Evolutionary conservation across 2,113 vertebrate genomes (phyloP), one percentile per base, ranked within the genome.

Genomic region (Tetrao urogallus): DNA sequence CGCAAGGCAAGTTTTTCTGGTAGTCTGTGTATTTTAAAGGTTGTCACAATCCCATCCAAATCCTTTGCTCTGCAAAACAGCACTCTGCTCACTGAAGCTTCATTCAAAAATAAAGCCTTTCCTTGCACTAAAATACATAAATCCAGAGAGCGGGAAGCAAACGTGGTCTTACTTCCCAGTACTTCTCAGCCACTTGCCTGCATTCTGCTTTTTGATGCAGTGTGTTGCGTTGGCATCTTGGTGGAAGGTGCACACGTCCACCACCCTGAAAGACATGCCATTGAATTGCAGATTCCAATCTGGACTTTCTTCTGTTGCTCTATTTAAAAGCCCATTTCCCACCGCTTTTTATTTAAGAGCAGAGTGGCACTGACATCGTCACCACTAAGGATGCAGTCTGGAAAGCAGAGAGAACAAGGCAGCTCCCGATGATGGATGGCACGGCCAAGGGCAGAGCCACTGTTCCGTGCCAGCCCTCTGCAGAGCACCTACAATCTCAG

Each of bases 221-320:
- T 0, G 17, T 22, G 58, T 54, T 25, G 22, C 30, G 76, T 90
- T 66, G 52, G 32, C 0, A 0, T 4, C 6, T 28, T 0, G 1
- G 13, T 54, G 28, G 34, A 50, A 88, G 8, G 36, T 10, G 47
- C 15, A 40, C 18, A 21, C 0, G 0, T 18, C 36, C 54, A 42
- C 47, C 71, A 38, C 64, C 17, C 0, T 2, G 30, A 0, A 5
- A 57, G 19, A 61, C 80, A 85, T 83, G 28, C 73, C 58, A 14
- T 0, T 2, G 5, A 45, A 78, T 82, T 73, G 45, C 48, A 19
- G 6, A 22, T 85, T 90, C 61, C 52, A 77, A 13, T 50, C n/a
- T 28, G 28, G 47, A 88, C 69, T 81, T 38, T 80, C 52, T 82
- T 61, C 36, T 48, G 83, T 82, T 75, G 8, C 25, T 54, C 43